Conservation (phyloP, 1,140 invertebrate species). For the Conopomorpha cramerella region DNA sequence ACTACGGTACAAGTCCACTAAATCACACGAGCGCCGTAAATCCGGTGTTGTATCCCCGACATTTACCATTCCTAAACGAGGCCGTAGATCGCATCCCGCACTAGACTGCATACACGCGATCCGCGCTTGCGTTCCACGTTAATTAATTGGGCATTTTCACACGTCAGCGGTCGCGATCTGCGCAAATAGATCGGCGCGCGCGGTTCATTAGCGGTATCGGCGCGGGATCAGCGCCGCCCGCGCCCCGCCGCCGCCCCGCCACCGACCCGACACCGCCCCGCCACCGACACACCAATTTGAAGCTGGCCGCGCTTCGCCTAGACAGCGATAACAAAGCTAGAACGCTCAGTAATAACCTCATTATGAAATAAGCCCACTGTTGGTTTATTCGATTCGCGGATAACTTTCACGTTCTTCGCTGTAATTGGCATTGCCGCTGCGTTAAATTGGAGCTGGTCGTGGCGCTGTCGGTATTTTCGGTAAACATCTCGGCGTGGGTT, state of each 20-base stretch:
- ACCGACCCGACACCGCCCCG: too few relatives aligned
- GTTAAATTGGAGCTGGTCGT: too few relatives aligned
- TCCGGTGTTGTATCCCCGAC: too few relatives aligned
- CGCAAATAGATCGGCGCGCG: slow-evolving; percentile 51
- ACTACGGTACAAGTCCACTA: too few relatives aligned
- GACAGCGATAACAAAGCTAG: slow-evolving; percentile 40
- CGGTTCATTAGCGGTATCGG: slow-evolving; percentile 54
- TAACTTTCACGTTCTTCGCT: slow-evolving; percentile 11
- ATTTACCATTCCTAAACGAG: too few relatives aligned
- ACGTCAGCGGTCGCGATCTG: slow-evolving; percentile 53
- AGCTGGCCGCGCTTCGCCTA: slow-evolving; percentile 34
- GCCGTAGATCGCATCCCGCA: too few relatives aligned
- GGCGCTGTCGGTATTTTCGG: too few relatives aligned
- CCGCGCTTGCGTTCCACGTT: slow-evolving; percentile 35
- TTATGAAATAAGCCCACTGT: slow-evolving; percentile 48
- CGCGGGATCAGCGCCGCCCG: slow-evolving; percentile 20
- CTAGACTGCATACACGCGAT: too few relatives aligned
- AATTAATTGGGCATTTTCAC: slow-evolving; percentile 61
- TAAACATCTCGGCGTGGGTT: too few relatives aligned
- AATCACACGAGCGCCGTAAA: too few relatives aligned
- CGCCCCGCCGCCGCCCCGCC: slow-evolving; percentile 27
- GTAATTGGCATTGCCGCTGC: slow-evolving; percentile 1
- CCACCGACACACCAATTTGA: slow-evolving; percentile 55
- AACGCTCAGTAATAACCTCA: slow-evolving; percentile 57
- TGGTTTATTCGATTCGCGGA: slow-evolving; percentile 32